phyloP scores from a whole-genome alignment of 2,888 invertebrate genomes.

The Harmothoe impar region DNA sequence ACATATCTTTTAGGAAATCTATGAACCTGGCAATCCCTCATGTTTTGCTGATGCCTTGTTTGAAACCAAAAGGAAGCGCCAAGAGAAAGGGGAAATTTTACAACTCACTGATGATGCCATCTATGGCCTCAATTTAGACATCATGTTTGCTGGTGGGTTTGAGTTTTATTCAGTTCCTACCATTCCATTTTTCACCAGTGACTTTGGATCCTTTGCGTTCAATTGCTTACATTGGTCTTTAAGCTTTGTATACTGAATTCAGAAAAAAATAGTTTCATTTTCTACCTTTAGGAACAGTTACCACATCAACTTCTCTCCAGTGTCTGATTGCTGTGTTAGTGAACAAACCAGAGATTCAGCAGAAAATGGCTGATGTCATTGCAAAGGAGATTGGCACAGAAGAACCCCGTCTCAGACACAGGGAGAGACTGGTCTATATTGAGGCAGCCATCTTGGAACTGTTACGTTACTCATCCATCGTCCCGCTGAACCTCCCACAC shows the following conservation, averaged over 20 bases:
- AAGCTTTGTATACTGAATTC: too few species aligned
- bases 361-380: background rate
- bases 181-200: background rate
- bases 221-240: too few species aligned
- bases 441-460: constrained; percentile 43
- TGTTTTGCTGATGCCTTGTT: constrained; percentile 1
- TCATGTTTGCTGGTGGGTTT: background rate
- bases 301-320: background rate
- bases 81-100: background rate
- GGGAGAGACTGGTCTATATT: background rate
- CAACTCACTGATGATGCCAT: background rate
- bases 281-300: background rate
- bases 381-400: background rate
- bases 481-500: background rate
- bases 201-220: too few species aligned
- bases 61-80: background rate
- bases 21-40: background rate
- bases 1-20: background rate
- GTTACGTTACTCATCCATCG: constrained; percentile 8
- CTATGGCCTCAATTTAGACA: background rate
- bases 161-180: background rate
- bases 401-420: background rate
- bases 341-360: constrained; percentile 2
- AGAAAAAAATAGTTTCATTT: background rate
- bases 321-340: background rate